These are phyloP conservation scores for Struthidea cinerea DNA, from an alignment of 2,113 vertebrate species.

Conservation along the genomic window DNA sequence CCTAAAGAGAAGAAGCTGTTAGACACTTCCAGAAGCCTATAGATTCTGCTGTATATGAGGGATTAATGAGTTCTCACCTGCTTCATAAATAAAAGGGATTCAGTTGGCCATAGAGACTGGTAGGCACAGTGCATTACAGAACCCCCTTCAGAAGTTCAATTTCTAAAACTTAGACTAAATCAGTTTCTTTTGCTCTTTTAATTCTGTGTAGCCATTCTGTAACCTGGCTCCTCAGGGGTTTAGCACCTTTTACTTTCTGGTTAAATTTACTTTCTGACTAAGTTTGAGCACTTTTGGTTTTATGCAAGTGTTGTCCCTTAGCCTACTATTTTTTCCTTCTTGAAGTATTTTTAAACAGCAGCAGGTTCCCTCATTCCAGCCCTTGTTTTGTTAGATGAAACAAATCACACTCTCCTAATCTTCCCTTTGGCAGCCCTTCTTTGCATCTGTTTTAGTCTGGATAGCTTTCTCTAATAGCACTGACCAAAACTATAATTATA, in stretches of 20 bases:
- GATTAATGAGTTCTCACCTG: not conserved
- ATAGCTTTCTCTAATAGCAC: not conserved
- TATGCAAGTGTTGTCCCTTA: not conserved
- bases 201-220: not conserved
- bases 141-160: not conserved
- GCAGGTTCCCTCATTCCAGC: not conserved
- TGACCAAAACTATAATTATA: constrained; percentile 12
- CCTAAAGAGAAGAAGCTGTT: not conserved
- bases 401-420: not conserved
- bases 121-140: not conserved
- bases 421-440: constrained; percentile 8
- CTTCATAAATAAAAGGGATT: not conserved
- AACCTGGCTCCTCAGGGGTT: not conserved
- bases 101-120: not conserved
- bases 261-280: not conserved
- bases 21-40: not conserved
- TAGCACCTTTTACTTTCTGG: not conserved
- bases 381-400: not conserved
- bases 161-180: not conserved
- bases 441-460: constrained; percentile 30
- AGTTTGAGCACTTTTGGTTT: not conserved
- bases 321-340: not conserved
- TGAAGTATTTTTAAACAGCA: not conserved
- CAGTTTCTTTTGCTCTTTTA: not conserved
- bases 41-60: not conserved